These are phyloP conservation scores for Bactericera cockerelli DNA, from an alignment of 1,140 invertebrate genomes.

Conservation along the genomic window DNA sequence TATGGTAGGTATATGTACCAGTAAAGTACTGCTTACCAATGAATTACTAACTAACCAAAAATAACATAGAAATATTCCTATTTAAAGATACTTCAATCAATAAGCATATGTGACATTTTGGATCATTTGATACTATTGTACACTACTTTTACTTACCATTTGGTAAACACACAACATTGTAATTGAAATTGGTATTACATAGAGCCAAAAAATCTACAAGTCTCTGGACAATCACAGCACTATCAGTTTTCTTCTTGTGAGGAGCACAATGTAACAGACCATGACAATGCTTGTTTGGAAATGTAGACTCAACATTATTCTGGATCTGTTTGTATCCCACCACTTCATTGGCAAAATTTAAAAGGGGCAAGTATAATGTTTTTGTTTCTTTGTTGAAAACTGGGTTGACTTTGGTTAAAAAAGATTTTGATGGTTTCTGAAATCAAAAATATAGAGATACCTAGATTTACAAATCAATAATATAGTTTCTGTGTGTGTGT, in stretches of 20 bases:
- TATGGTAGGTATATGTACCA: no score
- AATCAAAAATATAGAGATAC: slow-evolving; percentile 10
- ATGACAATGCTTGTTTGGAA: background rate
- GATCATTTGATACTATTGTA: no score
- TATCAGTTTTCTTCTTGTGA: slow-evolving; percentile 22
- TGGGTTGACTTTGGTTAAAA: slow-evolving; percentile 29
- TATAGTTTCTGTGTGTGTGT: no score
- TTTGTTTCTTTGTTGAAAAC: slow-evolving; percentile 30
- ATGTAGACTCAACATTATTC: background rate
- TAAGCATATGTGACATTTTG: no score
- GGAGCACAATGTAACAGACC: slow-evolving; percentile 10
- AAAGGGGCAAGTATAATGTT: slow-evolving; percentile 45
- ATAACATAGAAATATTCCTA: no score
- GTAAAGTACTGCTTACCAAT: no score
- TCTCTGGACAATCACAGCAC: slow-evolving; percentile 44
- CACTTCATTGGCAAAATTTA: slow-evolving; percentile 36
- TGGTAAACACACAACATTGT: slow-evolving; percentile 42
- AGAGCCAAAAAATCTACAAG: slow-evolving; percentile 46
- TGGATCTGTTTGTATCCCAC: slow-evolving; percentile 43
- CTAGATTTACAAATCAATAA: background rate
- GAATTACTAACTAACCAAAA: no score
- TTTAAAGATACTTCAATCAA: no score
- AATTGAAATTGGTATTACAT: slow-evolving; percentile 28
- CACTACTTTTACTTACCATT: slow-evolving; percentile 30
- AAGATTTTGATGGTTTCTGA: slow-evolving; percentile 26